phyloP scores from a whole-genome alignment of 2,113 vertebrate species.

The Nanorana parkeri region DNA sequence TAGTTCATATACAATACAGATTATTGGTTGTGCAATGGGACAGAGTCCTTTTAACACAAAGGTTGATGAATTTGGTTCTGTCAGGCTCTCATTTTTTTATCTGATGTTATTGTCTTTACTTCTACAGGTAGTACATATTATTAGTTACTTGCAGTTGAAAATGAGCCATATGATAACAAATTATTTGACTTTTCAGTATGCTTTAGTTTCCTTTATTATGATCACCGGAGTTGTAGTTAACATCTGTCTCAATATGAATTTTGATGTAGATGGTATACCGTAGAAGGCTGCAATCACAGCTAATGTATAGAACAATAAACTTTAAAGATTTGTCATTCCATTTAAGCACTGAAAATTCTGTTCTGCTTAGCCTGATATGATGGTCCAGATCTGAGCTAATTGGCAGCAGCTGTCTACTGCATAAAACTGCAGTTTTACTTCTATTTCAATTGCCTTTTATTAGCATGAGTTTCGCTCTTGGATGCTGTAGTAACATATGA shows the following conservation, averaged over 20 bases:
- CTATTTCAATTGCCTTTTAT: background rate
- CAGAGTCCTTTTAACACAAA: no score
- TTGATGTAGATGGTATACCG: slow-evolving; percentile 4
- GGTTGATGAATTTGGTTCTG: no score
- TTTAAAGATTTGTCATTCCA: slow-evolving; percentile 16
- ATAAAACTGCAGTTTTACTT: no score
- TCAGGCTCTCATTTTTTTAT: no score
- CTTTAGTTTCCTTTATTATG: background rate
- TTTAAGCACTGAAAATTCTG: slow-evolving; percentile 1
- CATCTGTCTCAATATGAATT: slow-evolving; percentile 10
- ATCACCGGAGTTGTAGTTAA: background rate
- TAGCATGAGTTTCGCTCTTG: background rate
- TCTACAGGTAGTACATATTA: no score
- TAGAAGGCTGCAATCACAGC: background rate
- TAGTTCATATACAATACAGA: no score
- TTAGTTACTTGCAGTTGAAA: no score
- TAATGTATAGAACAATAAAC: slow-evolving; percentile 19
- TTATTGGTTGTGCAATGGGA: no score
- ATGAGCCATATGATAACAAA: no score
- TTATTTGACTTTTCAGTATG: no score
- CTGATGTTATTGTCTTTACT: no score
- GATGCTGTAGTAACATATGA: background rate
- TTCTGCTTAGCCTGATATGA: background rate
- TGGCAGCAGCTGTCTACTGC: slow-evolving; percentile 10
- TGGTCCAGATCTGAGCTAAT: slow-evolving; percentile 16